A percentile compares a stretch with the other conserved stretches of the same genome.
These are phyloP conservation scores for Characodon lateralis DNA, from an alignment of 2,797 vertebrate genomes.

Conservation along the genomic window DNA sequence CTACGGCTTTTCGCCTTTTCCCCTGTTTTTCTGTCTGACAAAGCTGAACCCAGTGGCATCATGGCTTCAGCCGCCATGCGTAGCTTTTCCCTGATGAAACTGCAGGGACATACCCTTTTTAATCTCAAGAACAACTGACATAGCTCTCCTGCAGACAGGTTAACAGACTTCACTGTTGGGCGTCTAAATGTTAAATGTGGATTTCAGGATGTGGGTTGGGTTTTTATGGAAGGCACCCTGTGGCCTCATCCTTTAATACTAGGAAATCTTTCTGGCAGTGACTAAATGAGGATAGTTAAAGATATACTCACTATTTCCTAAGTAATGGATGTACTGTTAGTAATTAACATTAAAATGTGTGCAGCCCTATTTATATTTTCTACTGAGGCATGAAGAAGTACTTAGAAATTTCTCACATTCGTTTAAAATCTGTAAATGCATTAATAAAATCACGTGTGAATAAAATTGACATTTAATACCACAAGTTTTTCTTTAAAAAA, in stretches of 20 bases:
- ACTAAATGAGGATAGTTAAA: constrained; percentile 13
- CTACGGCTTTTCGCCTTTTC: constrained; percentile 28
- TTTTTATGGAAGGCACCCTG: constrained; percentile 43
- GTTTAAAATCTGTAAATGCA: not conserved
- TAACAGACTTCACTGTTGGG: constrained; percentile 63
- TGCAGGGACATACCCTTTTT: constrained; percentile 63
- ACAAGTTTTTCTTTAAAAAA: not conserved
- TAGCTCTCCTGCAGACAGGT: constrained; percentile 69
- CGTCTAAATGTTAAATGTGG: constrained; percentile 58
- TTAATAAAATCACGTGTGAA: not conserved
- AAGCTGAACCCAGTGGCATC: constrained; percentile 40
- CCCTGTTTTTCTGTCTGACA: constrained; percentile 26
- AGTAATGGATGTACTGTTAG: not conserved
- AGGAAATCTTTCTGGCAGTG: constrained; percentile 17
- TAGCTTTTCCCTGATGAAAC: constrained; percentile 36
- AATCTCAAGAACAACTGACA: constrained; percentile 73
- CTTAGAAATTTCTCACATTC: not conserved
- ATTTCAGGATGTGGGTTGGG: constrained; percentile 45
- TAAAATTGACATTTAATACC: not conserved
- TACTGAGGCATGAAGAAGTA: not conserved
- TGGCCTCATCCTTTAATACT: constrained; percentile 22
- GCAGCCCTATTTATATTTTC: not conserved
- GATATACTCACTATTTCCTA: not conserved
- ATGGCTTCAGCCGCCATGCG: constrained; percentile 37
- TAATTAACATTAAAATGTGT: not conserved